These are phyloP conservation scores for Drosophila navojoa DNA, from an alignment of 1,140 invertebrate genomes.

Conservation along the genomic window DNA sequence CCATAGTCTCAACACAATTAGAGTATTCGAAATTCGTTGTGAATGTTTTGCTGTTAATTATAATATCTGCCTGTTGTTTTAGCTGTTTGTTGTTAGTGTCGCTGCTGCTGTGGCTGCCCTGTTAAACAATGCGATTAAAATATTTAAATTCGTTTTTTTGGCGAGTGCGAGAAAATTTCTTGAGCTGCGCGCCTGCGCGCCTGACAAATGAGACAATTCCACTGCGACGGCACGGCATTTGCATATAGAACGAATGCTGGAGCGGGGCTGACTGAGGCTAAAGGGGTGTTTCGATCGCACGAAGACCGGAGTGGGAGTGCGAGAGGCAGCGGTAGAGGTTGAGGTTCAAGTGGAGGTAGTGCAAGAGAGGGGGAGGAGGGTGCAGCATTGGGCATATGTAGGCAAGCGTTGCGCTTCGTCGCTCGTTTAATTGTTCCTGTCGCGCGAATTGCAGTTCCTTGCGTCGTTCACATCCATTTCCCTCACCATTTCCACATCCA, in stretches of 20 bases:
- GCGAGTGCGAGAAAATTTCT: conserved; percentile 62
- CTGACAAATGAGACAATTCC: conserved; percentile 77
- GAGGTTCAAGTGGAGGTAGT: too few relatives aligned
- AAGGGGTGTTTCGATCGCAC: background rate
- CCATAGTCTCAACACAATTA: background rate
- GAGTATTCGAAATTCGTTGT: conserved; percentile 17
- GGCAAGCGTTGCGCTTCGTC: conserved; percentile 60
- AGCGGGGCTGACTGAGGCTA: conserved; percentile 6
- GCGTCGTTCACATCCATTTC: background rate
- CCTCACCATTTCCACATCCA: conserved; percentile 2
- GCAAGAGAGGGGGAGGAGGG: background rate
- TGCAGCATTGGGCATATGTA: conserved; percentile 4
- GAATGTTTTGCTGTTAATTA: background rate
- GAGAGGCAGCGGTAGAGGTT: background rate
- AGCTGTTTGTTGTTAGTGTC: conserved; percentile 19
- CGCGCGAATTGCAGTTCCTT: conserved; percentile 73
- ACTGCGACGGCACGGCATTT: conserved; percentile 51
- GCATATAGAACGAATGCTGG: conserved; percentile 49
- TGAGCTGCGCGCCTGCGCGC: conserved; percentile 68
- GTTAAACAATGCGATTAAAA: conserved; percentile 74
- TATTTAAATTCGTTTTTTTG: conserved; percentile 70
- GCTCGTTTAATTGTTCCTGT: conserved; percentile 79
- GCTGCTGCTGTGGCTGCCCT: conserved; percentile 19
- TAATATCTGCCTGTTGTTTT: conserved; percentile 26
- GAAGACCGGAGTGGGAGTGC: background rate